phyloP scores from a whole-genome alignment of 2,113 vertebrate genomes.

The Gadus chalcogrammus region DNA sequence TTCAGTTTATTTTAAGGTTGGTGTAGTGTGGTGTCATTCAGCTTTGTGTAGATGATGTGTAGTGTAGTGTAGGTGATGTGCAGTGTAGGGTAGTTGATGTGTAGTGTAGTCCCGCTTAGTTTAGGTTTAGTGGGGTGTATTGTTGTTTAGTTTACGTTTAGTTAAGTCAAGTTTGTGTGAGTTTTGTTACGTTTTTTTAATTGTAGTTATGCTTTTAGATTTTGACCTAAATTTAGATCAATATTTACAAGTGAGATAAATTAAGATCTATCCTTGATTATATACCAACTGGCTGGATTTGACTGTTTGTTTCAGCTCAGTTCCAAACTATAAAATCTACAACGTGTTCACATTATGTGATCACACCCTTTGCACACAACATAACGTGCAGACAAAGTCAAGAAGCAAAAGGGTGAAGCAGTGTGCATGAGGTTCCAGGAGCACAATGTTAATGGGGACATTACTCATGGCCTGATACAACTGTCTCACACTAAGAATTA shows the following conservation, averaged over 20 bases:
- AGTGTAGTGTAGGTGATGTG: too few species aligned
- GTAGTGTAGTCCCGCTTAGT: too few species aligned
- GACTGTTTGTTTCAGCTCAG: too few species aligned
- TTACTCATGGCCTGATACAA: conserved; percentile 2
- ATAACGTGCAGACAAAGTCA: conserved; percentile 16
- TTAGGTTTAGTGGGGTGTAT: too few species aligned
- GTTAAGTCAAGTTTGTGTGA: too few species aligned
- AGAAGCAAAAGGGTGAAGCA: not conserved
- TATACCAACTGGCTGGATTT: conserved; percentile 4
- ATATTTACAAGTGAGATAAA: not conserved
- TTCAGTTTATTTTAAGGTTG: too few species aligned
- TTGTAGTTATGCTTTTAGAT: not conserved
- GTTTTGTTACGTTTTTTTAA: too few species aligned
- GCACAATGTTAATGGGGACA: not conserved
- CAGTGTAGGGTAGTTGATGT: too few species aligned
- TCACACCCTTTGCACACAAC: conserved; percentile 27
- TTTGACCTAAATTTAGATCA: not conserved
- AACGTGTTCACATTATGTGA: not conserved
- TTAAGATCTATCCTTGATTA: not conserved
- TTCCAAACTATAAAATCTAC: too few species aligned
- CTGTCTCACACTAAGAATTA: not conserved
- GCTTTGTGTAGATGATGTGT: too few species aligned
- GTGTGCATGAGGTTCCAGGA: not conserved
- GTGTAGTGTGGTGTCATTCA: too few species aligned
- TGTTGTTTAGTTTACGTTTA: too few species aligned